Evolutionary conservation across 2,113 vertebrate genomes (phyloP).

Genomic region (Miniopterus natalensis): DNA sequence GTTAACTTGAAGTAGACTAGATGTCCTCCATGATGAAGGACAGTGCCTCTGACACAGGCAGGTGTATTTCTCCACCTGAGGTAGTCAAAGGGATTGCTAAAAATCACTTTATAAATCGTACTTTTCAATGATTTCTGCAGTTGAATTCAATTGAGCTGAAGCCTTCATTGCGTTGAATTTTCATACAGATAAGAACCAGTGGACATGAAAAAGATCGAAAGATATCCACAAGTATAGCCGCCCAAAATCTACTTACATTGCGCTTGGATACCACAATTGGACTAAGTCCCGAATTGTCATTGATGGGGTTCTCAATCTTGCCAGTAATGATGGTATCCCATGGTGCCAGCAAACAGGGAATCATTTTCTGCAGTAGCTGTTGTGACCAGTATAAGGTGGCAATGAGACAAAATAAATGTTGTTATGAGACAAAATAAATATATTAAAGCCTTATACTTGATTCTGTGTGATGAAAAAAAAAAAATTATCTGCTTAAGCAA

Average conservation of each 20-base stretch:
- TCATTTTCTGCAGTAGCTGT: slow-evolving; percentile 86
- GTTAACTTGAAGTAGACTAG: slow-evolving; percentile 60
- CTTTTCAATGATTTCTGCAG: slow-evolving; percentile 83
- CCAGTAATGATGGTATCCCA: slow-evolving; percentile 85
- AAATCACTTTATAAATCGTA: slow-evolving; percentile 78
- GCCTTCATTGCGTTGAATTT: slow-evolving; percentile 78
- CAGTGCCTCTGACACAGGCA: slow-evolving; percentile 19
- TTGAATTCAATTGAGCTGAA: slow-evolving; percentile 79
- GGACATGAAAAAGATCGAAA: slow-evolving; percentile 84
- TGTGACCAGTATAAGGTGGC: slow-evolving; percentile 87
- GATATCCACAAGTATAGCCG: slow-evolving; percentile 79
- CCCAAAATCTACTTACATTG: slow-evolving; percentile 14
- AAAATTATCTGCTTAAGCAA: slow-evolving; percentile 26
- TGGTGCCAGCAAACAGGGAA: slow-evolving; percentile 83
- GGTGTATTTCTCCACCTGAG: slow-evolving; percentile 58
- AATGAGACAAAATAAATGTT: slow-evolving; percentile 78
- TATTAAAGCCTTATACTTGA: slow-evolving; percentile 69
- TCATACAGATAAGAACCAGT: slow-evolving; percentile 72
- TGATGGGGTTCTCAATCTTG: slow-evolving; percentile 85
- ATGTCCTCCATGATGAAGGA: slow-evolving; percentile 44
- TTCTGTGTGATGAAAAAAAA: slow-evolving; percentile 63
- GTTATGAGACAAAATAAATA: slow-evolving; percentile 77
- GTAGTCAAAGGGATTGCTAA: slow-evolving; percentile 70
- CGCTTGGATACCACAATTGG: slow-evolving; percentile 73
- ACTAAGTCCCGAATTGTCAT: slow-evolving; percentile 83